Evolutionary conservation across 2,113 vertebrate genomes (phyloP), one percentile per base, ranked within the genome.

Genomic region (Eubucco bourcierii): DNA sequence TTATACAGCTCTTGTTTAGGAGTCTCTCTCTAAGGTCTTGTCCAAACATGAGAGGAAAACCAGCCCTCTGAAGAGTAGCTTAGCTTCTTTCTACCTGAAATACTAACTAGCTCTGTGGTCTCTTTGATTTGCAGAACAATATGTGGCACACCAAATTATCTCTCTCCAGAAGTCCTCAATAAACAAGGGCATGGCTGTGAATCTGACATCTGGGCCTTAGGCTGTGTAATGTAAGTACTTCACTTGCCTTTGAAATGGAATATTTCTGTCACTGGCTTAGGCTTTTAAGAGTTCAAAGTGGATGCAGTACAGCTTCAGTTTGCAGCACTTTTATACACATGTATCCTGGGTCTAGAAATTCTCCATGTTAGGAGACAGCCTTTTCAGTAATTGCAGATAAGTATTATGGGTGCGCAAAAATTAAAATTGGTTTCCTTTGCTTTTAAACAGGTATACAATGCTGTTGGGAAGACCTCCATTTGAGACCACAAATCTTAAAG

Each of bases 161-260:
- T 99, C 95, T 99, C 99, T 94, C 99, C 99, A 28, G 99, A 99
- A 98, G 99, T 99, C 89, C 98, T 99, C 94, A 99, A 99, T 97
- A 99, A 99, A 96, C 99, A 99, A 97, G 99, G 99, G 18, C 99
- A 99, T 0, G 98, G 99, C 95, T 99, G 99, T 97, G 99, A 99
- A 98, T 99, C 99, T 34, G 99, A 99, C 93, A 98, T 99, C 90
- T 99, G 99, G 99, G 99, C 99, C 64, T 96, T 99, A 34, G 99
- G 99, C 97, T 99, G 99, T 92, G 99, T 99, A 94, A 99, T 99
- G 99, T 99, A 97, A 99, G 99, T 99, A 94, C 34, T 55, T 70
- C 5, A 14, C 21, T 81, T 81, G 58, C 50, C 66, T 90, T 94
- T 87, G 73, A 92, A 90, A 80, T 74, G 0, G 60, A 71, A 16